phyloP scores from a whole-genome alignment of 1,140 invertebrate genomes.

The Drosophila hydei region DNA sequence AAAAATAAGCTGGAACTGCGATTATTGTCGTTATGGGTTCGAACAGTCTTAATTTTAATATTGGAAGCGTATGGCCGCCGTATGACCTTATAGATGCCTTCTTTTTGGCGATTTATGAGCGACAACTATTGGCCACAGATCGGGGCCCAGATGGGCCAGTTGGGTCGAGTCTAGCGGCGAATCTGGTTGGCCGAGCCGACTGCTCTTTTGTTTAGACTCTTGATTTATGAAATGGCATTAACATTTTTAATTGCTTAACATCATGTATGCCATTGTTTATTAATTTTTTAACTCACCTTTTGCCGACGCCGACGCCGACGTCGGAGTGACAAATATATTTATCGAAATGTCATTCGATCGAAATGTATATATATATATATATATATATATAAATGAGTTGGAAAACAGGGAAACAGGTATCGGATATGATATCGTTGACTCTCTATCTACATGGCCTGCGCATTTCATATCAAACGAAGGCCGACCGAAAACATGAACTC shows the following conservation, averaged over 20 bases:
- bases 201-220: constrained; percentile 56
- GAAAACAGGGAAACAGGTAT: constrained; percentile 48
- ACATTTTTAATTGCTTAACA: constrained; percentile 84
- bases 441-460: constrained; percentile 46
- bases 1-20: constrained; percentile 56
- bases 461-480: constrained; percentile 55
- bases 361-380: too few species aligned
- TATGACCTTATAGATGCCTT: constrained; percentile 28
- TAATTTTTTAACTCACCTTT: constrained; percentile 71
- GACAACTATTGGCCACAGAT: constrained; percentile 71
- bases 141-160: constrained; percentile 2
- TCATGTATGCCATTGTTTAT: constrained; percentile 83
- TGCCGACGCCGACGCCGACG: constrained; percentile 27
- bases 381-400: background rate
- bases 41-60: constrained; percentile 74
- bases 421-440: constrained; percentile 38
- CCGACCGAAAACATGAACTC: constrained; percentile 31
- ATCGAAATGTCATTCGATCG: constrained; percentile 66
- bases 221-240: constrained; percentile 83
- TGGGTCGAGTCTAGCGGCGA: constrained; percentile 58
- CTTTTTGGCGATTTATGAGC: constrained; percentile 66
- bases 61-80: constrained; percentile 33
- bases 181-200: constrained; percentile 70
- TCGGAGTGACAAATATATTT: constrained; percentile 80
- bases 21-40: constrained; percentile 58